Percentiles rank a stretch among this genome's conserved stretches.
phyloP scores from a whole-genome alignment of 2,113 vertebrate genomes.

The Delphinus delphis region DNA sequence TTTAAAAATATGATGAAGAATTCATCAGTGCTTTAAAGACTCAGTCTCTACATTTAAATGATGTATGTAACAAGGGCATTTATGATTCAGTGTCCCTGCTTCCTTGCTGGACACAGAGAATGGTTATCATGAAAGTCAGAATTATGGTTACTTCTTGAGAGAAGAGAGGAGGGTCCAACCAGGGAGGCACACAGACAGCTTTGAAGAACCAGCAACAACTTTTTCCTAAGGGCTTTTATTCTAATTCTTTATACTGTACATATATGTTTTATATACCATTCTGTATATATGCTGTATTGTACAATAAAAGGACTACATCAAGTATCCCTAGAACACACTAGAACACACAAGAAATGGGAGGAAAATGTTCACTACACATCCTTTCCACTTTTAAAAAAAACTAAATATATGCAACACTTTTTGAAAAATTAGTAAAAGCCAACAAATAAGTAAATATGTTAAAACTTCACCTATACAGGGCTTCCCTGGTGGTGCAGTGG shows the following conservation, averaged over 20 bases:
- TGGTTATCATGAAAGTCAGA: neutral
- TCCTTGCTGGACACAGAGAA: neutral
- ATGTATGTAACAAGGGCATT: neutral
- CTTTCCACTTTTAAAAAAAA: neutral
- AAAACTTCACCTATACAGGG: neutral
- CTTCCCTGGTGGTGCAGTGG: too few species aligned
- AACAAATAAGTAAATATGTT: neutral
- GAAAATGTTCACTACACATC: neutral
- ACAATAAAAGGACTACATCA: neutral
- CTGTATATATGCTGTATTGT: neutral
- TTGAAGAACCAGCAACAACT: neutral
- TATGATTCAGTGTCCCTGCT: neutral
- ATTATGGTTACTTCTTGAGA: neutral
- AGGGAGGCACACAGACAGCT: neutral
- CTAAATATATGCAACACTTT: neutral
- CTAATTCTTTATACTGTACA: neutral
- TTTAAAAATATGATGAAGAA: neutral
- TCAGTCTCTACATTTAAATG: neutral
- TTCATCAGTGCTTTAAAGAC: neutral
- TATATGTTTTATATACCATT: neutral
- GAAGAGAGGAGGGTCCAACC: fast-evolving
- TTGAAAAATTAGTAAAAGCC: slow-evolving; percentile 9
- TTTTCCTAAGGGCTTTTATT: neutral
- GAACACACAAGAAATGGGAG: neutral
- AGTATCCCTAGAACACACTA: neutral